These are phyloP conservation scores for Hydrozoanthus gracilis DNA, from an alignment of 92 coral and sea anemone genomes.

Conservation along the genomic window DNA sequence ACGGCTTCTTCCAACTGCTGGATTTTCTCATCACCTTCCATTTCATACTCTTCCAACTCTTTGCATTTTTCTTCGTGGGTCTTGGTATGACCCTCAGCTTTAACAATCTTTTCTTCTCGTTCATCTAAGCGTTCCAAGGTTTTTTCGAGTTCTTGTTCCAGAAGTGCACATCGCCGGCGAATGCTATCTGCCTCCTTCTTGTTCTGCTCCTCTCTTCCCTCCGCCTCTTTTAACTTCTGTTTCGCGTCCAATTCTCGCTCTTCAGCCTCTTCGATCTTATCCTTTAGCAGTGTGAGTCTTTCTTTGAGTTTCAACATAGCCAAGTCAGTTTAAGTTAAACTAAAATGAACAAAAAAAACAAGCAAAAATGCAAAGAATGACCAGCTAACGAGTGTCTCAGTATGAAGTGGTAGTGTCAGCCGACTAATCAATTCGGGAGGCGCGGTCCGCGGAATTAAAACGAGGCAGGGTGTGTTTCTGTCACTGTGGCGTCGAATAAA, in stretches of 20 bases:
- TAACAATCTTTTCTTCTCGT: slow-evolving; percentile 43
- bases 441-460: slow-evolving; percentile 1
- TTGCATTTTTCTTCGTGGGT: slow-evolving; percentile 72
- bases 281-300: slow-evolving; percentile 69
- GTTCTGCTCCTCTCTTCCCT: slow-evolving; percentile 51
- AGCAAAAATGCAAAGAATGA: neutral
- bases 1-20: slow-evolving; percentile 59
- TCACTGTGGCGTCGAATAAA: slow-evolving; percentile 5
- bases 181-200: slow-evolving; percentile 72
- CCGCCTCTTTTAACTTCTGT: slow-evolving; percentile 60
- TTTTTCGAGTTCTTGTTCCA: slow-evolving; percentile 62
- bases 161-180: slow-evolving; percentile 59
- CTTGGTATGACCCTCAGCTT: slow-evolving; percentile 57
- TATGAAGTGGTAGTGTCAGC: slow-evolving; percentile 4
- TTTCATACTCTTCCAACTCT: slow-evolving; percentile 82
- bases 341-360: neutral
- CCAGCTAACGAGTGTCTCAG: slow-evolving; percentile 5
- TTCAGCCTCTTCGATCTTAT: slow-evolving; percentile 78
- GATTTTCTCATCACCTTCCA: slow-evolving; percentile 87
- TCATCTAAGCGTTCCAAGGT: slow-evolving; percentile 61
- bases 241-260: slow-evolving; percentile 74
- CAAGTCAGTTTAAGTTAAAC: slow-evolving; percentile 34
- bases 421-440: slow-evolving; percentile 36
- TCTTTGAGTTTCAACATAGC: slow-evolving; percentile 67
- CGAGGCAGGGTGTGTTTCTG: slow-evolving; percentile 9